Percentiles rank a stretch among this genome's conserved stretches.
Conservation (phyloP, 1,140 invertebrate genomes). For the Medauroidea extradentata region DNA sequence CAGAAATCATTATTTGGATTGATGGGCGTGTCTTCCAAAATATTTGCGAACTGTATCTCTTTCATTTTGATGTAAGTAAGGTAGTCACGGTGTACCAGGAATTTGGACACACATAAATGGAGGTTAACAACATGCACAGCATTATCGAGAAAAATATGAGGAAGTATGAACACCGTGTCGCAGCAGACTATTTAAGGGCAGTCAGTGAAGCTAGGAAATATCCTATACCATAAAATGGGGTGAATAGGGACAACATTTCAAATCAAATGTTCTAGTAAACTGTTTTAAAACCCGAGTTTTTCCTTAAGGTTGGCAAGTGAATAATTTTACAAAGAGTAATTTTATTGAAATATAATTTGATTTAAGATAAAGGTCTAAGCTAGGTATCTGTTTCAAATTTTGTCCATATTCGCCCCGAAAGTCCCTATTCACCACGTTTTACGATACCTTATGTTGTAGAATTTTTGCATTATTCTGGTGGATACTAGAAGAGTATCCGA, state of each 20-base stretch:
- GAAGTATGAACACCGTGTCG: constrained; percentile 19
- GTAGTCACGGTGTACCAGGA: constrained; percentile 35
- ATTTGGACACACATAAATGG: constrained; percentile 41
- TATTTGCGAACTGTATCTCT: constrained; percentile 34
- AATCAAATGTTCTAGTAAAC: no score
- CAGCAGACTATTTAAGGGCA: constrained; percentile 25
- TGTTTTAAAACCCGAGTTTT: no score
- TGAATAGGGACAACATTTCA: no score
- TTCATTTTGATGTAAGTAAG: constrained; percentile 27
- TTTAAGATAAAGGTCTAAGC: no score
- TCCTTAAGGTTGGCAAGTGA: no score
- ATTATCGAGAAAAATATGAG: constrained; percentile 25
- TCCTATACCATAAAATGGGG: no score
- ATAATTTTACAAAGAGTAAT: no score
- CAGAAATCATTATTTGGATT: background rate
- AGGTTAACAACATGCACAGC: constrained; percentile 36
- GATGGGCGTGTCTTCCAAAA: constrained; percentile 23
- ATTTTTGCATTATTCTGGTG: constrained; percentile 4
- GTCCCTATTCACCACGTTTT: no score
- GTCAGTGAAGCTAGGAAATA: constrained; percentile 23
- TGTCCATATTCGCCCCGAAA: no score
- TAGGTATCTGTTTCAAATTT: no score
- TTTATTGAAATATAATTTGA: no score
- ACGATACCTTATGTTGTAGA: constrained; percentile 4
- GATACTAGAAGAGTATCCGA: constrained; percentile 2